A percentile compares a stretch with the other conserved stretches of the same genome.
Evolutionary conservation across 2,888 invertebrate genomes (phyloP).

Genomic region (Yponomeuta cagnagella): DNA sequence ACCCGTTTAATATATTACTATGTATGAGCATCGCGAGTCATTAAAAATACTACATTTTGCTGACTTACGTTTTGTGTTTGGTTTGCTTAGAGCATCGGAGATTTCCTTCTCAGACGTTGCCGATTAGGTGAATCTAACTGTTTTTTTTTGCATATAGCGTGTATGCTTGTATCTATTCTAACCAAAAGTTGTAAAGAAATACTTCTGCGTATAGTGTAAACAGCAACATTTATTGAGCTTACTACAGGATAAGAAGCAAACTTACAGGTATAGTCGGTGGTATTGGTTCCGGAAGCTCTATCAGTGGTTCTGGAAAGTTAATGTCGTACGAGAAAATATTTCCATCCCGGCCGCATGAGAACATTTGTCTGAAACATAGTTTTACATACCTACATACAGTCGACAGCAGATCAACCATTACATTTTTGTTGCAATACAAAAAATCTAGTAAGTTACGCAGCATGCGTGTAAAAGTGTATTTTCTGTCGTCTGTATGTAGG

Average conservation of each 20-base stretch:
- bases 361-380: slow-evolving; percentile 50
- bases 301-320: slow-evolving; percentile 54
- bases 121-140: too few species aligned
- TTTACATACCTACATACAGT: not conserved
- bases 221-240: too few species aligned
- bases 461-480: too few species aligned
- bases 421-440: too few species aligned
- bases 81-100: not conserved
- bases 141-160: not conserved
- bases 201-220: too few species aligned
- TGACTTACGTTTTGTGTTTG: not conserved
- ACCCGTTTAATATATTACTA: too few species aligned
- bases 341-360: slow-evolving; percentile 83
- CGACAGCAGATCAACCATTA: too few species aligned
- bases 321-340: slow-evolving; percentile 84
- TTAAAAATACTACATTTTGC: not conserved
- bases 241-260: not conserved
- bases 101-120: not conserved
- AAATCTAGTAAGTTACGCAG: too few species aligned
- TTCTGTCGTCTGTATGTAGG: too few species aligned
- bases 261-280: not conserved
- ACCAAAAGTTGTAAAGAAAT: not conserved
- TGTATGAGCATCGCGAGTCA: too few species aligned
- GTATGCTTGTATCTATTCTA: not conserved
- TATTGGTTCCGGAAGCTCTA: not conserved